Evolutionary conservation across 2,113 vertebrate species (phyloP).

Genomic region (Corydoras sp.): DNA sequence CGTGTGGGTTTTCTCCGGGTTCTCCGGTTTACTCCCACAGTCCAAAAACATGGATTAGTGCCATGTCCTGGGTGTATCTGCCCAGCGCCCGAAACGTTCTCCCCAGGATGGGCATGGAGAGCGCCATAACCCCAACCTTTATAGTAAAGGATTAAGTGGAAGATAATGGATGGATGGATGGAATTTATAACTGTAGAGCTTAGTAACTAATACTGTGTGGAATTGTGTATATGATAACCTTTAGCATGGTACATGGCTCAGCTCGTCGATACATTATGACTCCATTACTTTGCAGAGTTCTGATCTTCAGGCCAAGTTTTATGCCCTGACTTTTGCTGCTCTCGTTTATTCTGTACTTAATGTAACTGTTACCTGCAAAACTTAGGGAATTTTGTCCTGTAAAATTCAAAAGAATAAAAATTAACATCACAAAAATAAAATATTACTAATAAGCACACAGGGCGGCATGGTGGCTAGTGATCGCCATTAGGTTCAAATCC

Average conservation of each 20-base stretch:
- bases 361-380: conserved; percentile 95
- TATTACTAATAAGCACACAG: neutral
- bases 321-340: conserved; percentile 79
- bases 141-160: too few species aligned
- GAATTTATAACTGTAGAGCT: neutral
- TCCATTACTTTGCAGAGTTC: conserved; percentile 88
- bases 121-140: too few species aligned
- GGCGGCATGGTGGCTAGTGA: too few species aligned
- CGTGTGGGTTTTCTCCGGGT: too few species aligned
- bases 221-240: conserved; percentile 63
- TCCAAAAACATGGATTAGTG: too few species aligned
- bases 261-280: conserved; percentile 93
- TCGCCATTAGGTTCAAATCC: too few species aligned
- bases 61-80: too few species aligned
- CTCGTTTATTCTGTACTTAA: conserved; percentile 89
- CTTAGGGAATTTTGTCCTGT: conserved; percentile 88
- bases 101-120: too few species aligned
- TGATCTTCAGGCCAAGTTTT: conserved; percentile 80
- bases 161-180: too few species aligned
- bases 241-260: conserved; percentile 91
- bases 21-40: too few species aligned
- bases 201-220: neutral
- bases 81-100: too few species aligned
- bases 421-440: neutral
- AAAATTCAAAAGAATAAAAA: conserved; percentile 15